Evolutionary conservation across 2,888 invertebrate species (phyloP).

Genomic region (Melieria crassipennis): DNA sequence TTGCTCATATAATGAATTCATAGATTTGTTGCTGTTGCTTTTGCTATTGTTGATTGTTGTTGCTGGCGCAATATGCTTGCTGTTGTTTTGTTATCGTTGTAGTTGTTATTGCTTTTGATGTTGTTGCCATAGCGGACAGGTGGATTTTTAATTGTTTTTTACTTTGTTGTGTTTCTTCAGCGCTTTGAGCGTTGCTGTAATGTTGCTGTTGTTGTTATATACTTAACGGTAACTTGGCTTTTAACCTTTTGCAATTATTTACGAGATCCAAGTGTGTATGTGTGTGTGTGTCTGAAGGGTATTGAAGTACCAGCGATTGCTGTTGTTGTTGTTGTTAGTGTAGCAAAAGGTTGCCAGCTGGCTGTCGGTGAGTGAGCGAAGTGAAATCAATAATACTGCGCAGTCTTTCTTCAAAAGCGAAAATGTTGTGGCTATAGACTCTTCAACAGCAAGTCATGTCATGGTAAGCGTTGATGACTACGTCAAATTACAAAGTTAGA

Average conservation of each 20-base stretch:
- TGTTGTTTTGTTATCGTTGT: neutral
- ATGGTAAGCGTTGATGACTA: too few species aligned
- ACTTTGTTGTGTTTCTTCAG: slow-evolving; percentile 4
- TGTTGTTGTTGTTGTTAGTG: too few species aligned
- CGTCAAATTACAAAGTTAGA: too few species aligned
- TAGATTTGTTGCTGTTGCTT: slow-evolving; percentile 22
- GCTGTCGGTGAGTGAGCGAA: too few species aligned
- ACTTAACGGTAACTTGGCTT: slow-evolving; percentile 27
- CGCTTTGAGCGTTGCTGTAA: neutral
- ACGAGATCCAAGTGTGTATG: too few species aligned
- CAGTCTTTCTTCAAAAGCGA: too few species aligned
- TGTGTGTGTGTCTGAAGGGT: too few species aligned
- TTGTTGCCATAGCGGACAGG: slow-evolving; percentile 27
- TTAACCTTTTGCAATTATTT: slow-evolving; percentile 11
- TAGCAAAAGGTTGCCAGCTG: too few species aligned
- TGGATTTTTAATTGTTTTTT: slow-evolving; percentile 27
- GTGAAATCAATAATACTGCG: too few species aligned
- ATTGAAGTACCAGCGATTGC: too few species aligned
- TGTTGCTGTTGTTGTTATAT: neutral
- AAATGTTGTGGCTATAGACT: too few species aligned
- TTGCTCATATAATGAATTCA: slow-evolving; percentile 33
- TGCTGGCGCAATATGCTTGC: slow-evolving; percentile 7
- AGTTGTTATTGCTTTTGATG: neutral
- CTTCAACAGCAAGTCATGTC: too few species aligned
- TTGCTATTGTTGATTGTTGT: slow-evolving; percentile 4